Evolutionary conservation across 2,888 invertebrate genomes (phyloP), one percentile per base, ranked within the genome.

Genomic region (Habroteleia sp.): DNA sequence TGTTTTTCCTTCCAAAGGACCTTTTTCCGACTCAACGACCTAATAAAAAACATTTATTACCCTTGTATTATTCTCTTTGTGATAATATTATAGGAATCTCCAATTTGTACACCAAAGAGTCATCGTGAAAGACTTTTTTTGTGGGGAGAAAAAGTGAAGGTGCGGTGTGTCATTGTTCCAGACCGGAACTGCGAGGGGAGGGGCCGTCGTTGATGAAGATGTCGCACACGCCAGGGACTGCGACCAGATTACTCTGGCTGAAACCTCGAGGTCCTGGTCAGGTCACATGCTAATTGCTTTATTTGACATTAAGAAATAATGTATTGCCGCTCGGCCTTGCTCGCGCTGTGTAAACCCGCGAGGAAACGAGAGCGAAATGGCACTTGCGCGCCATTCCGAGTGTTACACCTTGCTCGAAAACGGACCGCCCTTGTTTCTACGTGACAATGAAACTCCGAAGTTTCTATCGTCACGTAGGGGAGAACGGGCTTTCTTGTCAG

Each of bases 121-220:
- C n/a, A n/a, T n/a, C n/a, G n/a, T n/a, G n/a, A n/a, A n/a, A n/a
- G n/a, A n/a, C n/a, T n/a, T n/a, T n/a, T n/a, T n/a, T n/a, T n/a
- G n/a, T n/a, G n/a, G n/a, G n/a, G n/a, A n/a, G n/a, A n/a, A n/a
- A n/a, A n/a, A n/a, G n/a, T n/a, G n/a, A n/a, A n/a, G n/a, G n/a
- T n/a, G n/a, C n/a, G n/a, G n/a, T n/a, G n/a, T n/a, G n/a, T n/a
- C n/a, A n/a, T n/a, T n/a, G n/a, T n/a, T n/a, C n/a, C n/a, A n/a
- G n/a, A n/a, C n/a, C n/a, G n/a, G n/a, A n/a, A n/a, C n/a, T n/a
- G n/a, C n/a, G n/a, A n/a, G n/a, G n/a, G n/a, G n/a, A n/a, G n/a
- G n/a, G n/a, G n/a, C n/a, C n/a, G n/a, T n/a, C n/a, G 78, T 85
- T 88, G 89, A 89, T 89, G 88, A 89, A 89, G 88, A 89, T 88